Evolutionary conservation across 2,888 invertebrate genomes (phyloP), one percentile per base, ranked within the genome.

Genomic region (Diplazon laetatorius): DNA sequence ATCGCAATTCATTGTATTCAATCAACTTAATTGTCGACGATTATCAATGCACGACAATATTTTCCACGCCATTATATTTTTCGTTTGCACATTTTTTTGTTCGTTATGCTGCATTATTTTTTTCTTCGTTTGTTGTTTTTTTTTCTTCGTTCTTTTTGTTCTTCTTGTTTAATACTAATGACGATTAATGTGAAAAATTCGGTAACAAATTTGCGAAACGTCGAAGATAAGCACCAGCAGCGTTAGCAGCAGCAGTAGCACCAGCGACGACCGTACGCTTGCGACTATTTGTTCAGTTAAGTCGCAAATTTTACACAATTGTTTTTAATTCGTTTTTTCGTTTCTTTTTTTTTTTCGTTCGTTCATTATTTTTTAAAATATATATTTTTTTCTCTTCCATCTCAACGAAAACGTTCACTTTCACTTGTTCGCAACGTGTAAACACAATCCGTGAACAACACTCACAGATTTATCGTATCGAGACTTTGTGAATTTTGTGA

Each of bases 381-480:
- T n/a, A 20, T 39, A 60, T 39, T 50, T 30, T 50, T 12, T n/a
- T 57, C n/a, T 48, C 20, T 20, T 30, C 50, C 39, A 25, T n/a
- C 42, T 1, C 14, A 25, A 20, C 35, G 12, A 55, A 52, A 10
- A 22, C 25, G 10, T 16, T 46, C 20, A 57, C 52, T 52, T 52
- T 25, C 52, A 52, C 25, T 46, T 44, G 22, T 22, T 63, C 50
- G 66, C 48, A 62, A 76, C 37, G 22, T 14, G 42, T 37, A 18
- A 44, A 57, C 35, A n/a, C n/a, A n/a, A n/a, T n/a, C 18, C 39
- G 71, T 6, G 55, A 55, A 30, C 30, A 78, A 57, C 62, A 85
- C 81, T 88, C 87, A 90, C 78, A 91, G 87, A 83, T 90, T 90
- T 78, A 89, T 88, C 60, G 89, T 88, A 82, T 91, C 90, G 82